Evolutionary conservation across 2,113 vertebrate genomes (phyloP), one percentile per base, ranked within the genome.

Genomic region (Paralichthys olivaceus): DNA sequence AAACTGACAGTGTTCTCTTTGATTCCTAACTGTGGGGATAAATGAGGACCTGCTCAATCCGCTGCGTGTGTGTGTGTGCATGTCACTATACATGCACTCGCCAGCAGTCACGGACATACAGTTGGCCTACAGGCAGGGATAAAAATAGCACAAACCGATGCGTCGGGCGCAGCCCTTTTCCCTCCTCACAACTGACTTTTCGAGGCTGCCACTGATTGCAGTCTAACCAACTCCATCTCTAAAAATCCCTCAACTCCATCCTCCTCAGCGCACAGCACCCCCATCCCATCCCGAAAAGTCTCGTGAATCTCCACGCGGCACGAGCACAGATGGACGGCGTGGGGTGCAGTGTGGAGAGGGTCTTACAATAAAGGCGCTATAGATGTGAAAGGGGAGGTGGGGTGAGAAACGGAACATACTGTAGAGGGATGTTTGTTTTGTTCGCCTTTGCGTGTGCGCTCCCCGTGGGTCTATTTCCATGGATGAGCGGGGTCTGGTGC

Each of bases 401-500:
- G 55, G 66, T 69, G 70, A 80, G 69, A 77, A 73, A 83, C 54
- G 1, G 66, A 80, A 49, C 59, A 75, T 58, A 63, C 12, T 67
- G 71, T 80, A n/a, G 45, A 71, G 57, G 19, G 70, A 79, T 40
- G 37, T 40, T 91, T 84, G 83, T 79, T 93, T 88, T 85, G 69
- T 80, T 53, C 49, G 53, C 72, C 25, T 60, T 92, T 90, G 87
- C 83, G 63, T 72, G 69, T 76, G 58, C 73, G 91, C 93, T 94
- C 93, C 93, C 92, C 37, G 92, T 92, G 92, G 94, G 91, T 93
- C 94, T 94, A 93, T 95, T 51, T 96, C 95, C 95, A 95, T 96
- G 95, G 95, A 95, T 94, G 94, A 94, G 90, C 54, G 54, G 91
- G 95, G 94, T 95, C 94, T 94, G 92, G 93, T 95, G 95, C 95